These are phyloP conservation scores for Tokudaia muenninki DNA, from an alignment of 2,797 vertebrate species.

Conservation along the genomic window DNA sequence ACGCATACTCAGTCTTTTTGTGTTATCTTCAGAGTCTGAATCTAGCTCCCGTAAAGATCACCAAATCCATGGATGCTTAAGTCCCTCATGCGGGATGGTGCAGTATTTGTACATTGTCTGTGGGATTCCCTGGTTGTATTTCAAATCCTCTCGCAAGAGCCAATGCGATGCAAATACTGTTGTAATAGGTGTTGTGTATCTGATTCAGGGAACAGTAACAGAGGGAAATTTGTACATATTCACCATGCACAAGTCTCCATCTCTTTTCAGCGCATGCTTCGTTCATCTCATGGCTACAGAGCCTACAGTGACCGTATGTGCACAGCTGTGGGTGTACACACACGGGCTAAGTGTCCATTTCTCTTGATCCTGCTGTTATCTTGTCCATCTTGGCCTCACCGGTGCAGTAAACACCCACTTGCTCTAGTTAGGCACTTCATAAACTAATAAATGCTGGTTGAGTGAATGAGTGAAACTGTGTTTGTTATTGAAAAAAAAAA, in stretches of 20 bases:
- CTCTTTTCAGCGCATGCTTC: background rate
- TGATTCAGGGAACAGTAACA: background rate
- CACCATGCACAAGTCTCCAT: background rate
- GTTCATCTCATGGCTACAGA: background rate
- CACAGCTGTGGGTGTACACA: background rate
- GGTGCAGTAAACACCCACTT: background rate
- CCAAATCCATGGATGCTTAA: background rate
- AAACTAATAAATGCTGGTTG: background rate
- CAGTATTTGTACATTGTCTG: background rate
- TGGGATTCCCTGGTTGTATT: background rate
- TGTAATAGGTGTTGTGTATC: background rate
- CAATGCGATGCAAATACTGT: background rate
- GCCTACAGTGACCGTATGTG: background rate
- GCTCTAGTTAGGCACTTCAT: background rate
- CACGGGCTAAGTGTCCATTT: rapidly evolving
- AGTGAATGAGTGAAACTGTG: background rate
- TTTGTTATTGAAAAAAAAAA: background rate
- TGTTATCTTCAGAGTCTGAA: background rate
- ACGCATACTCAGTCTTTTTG: too few species aligned
- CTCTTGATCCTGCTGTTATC: background rate
- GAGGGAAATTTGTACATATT: background rate
- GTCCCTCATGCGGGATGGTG: background rate
- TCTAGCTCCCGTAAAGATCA: background rate
- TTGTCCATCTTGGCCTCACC: too few species aligned
- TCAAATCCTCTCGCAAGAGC: background rate